These are phyloP conservation scores for Apoderus coryli DNA, from an alignment of 2,888 invertebrate genomes.

Conservation along the genomic window DNA sequence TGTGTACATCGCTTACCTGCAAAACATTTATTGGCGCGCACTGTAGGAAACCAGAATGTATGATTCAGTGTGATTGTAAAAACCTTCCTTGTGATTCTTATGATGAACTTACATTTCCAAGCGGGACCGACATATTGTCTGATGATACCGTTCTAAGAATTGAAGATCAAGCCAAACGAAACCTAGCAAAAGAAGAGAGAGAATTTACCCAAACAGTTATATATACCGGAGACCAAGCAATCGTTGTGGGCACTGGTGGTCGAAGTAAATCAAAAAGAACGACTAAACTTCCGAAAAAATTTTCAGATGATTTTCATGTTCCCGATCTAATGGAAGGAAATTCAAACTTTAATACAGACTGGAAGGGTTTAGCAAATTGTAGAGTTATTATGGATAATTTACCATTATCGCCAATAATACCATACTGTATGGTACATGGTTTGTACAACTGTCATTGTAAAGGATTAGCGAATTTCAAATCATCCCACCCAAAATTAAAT, in stretches of 20 bases:
- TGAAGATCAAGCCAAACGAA: conserved; percentile 37
- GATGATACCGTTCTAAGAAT: conserved; percentile 28
- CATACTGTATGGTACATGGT: conserved; percentile 52
- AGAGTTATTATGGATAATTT: conserved; percentile 16
- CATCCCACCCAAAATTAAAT: not conserved
- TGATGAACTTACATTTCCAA: conserved; percentile 22
- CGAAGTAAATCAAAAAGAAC: conserved; percentile 38
- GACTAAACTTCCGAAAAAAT: conserved; percentile 46
- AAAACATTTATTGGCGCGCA: conserved; percentile 35
- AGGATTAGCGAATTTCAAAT: conserved; percentile 26
- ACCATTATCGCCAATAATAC: conserved; percentile 33
- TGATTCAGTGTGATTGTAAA: conserved; percentile 41
- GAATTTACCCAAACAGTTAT: conserved; percentile 61
- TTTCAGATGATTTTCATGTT: conserved; percentile 37
- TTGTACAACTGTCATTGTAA: conserved; percentile 52
- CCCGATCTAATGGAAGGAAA: conserved; percentile 13
- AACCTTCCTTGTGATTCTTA: conserved; percentile 15
- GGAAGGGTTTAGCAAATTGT: conserved; percentile 8
- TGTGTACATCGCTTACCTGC: conserved; percentile 45
- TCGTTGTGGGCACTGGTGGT: conserved; percentile 42
- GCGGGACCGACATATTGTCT: conserved; percentile 26
- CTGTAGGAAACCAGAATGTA: conserved; percentile 46
- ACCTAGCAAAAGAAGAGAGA: conserved; percentile 49
- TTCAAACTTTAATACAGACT: conserved; percentile 4
- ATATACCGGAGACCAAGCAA: conserved; percentile 46